phyloP scores from a whole-genome alignment of 2,797 vertebrate genomes.

The Aeoliscus strigatus region DNA sequence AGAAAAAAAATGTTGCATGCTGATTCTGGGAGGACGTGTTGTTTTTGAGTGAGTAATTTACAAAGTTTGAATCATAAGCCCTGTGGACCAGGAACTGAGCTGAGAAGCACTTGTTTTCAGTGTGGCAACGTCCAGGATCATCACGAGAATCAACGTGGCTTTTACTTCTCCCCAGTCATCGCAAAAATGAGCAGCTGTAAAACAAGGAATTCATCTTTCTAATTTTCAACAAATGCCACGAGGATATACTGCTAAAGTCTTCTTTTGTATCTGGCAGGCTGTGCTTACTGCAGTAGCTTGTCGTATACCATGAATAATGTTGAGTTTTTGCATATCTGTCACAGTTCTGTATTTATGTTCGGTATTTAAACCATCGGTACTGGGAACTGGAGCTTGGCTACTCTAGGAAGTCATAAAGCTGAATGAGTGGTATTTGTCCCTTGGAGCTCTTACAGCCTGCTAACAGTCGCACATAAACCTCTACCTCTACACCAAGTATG shows the following conservation, averaged over 20 bases:
- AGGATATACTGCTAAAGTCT: no score
- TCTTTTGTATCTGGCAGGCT: not conserved
- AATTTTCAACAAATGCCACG: no score
- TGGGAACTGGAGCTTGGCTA: not conserved
- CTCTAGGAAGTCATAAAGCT: conserved; percentile 20
- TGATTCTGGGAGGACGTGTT: not conserved
- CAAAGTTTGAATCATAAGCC: not conserved
- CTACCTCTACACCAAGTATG: conserved; percentile 28
- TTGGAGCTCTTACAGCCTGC: conserved; percentile 24
- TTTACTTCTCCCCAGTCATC: no score
- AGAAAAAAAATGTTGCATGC: not conserved
- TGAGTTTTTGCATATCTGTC: conserved; percentile 1
- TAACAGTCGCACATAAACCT: conserved; percentile 35
- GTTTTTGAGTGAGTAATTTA: not conserved
- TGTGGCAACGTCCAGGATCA: no score
- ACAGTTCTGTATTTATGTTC: conserved; percentile 5
- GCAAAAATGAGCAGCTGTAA: no score
- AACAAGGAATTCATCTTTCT: no score
- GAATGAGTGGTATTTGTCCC: conserved; percentile 18
- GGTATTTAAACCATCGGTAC: conserved; percentile 1
- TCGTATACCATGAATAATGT: not conserved
- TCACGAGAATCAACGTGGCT: no score
- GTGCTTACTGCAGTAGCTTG: not conserved
- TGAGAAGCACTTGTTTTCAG: no score
- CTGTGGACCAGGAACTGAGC: no score